These are phyloP conservation scores for Mechanitis mazaeus DNA, from an alignment of 2,888 invertebrate species.

Conservation along the genomic window DNA sequence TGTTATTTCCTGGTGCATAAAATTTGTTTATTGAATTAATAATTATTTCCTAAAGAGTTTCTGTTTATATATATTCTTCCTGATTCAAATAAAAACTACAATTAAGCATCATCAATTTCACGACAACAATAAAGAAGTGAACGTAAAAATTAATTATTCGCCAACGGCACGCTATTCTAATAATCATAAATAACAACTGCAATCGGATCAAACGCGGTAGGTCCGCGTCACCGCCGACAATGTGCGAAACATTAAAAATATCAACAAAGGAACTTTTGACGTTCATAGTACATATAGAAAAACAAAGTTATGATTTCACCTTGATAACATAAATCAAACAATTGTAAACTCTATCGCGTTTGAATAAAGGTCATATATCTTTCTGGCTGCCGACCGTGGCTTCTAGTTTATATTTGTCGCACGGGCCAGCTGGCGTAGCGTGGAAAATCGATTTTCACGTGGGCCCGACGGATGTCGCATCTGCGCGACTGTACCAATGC, in stretches of 20 bases:
- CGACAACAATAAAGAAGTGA: conserved; percentile 61
- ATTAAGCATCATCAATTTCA: conserved; percentile 53
- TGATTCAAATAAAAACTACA: conserved; percentile 33
- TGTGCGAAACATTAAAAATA: conserved; percentile 77
- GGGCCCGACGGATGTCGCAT: conserved; percentile 73
- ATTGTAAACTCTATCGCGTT: conserved; percentile 36
- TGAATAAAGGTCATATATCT: conserved; percentile 31
- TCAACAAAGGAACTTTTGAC: conserved; percentile 76
- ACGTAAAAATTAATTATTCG: conserved; percentile 73
- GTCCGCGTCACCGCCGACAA: conserved; percentile 60
- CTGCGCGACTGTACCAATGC: conserved; percentile 62
- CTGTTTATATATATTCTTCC: conserved; percentile 30
- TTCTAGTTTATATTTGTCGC: conserved; percentile 58
- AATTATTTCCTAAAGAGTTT: conserved; percentile 18
- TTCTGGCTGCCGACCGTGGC: conserved; percentile 28
- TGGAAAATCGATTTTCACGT: conserved; percentile 77
- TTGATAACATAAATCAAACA: conserved; percentile 16
- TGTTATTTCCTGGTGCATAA: conserved; percentile 1
- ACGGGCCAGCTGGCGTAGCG: conserved; percentile 73
- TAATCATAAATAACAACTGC: conserved; percentile 72
- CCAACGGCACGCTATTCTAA: conserved; percentile 70
- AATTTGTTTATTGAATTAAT: conserved; percentile 8
- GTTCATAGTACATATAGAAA: conserved; percentile 66
- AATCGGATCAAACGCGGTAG: conserved; percentile 74
- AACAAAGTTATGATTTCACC: conserved; percentile 38